Evolutionary conservation across 1,140 invertebrate genomes (phyloP).

Genomic region (Daktulosphaira vitifoliae): DNA sequence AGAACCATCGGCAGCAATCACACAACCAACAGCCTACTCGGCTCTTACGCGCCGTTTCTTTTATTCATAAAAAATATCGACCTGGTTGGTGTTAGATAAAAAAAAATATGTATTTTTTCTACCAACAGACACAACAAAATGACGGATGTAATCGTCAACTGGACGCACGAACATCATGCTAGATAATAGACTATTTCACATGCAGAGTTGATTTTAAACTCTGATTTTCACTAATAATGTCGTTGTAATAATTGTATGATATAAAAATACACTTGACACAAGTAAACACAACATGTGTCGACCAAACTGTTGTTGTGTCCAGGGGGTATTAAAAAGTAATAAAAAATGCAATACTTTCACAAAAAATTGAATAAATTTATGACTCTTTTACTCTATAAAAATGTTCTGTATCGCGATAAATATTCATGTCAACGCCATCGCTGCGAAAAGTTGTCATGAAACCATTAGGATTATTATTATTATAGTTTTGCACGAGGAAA

Average conservation of each 20-base stretch:
- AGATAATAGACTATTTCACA: no score
- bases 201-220: no score
- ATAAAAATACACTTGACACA: no score
- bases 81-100: neutral
- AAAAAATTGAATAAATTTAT: neutral
- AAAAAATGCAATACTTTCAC: constrained; percentile 23
- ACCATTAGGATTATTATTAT: constrained; percentile 29
- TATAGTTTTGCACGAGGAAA: constrained; percentile 29
- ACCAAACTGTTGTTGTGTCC: no score
- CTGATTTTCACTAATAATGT: no score
- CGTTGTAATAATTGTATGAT: no score
- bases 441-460: constrained; percentile 26
- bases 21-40: neutral
- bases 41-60: constrained; percentile 1
- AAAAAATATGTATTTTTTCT: neutral
- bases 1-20: constrained; percentile 6
- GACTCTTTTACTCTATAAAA: neutral
- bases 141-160: no score
- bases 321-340: no score
- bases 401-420: constrained; percentile 24
- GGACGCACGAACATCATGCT: neutral
- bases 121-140: no score
- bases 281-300: no score
- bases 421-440: constrained; percentile 29
- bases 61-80: constrained; percentile 20